These are phyloP conservation scores for Corticium candelabrum DNA, from an alignment of 37 sponge, comb jelly and placozoan species.

Conservation along the genomic window DNA sequence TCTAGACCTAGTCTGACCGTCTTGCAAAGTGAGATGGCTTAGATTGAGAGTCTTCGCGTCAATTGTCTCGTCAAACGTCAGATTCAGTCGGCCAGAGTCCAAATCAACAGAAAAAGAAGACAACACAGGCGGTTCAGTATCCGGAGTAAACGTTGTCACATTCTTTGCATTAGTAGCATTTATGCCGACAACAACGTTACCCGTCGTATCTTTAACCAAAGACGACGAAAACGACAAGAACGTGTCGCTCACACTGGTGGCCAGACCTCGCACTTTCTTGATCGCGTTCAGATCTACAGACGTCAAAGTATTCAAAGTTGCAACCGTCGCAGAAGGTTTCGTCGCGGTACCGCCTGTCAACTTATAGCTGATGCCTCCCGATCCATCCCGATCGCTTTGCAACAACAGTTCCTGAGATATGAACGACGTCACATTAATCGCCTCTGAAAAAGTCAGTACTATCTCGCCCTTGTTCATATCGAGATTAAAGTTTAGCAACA, in stretches of 20 bases:
- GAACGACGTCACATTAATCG: slow-evolving; percentile 24
- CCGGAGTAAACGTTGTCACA: neutral
- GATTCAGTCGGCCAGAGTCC: neutral
- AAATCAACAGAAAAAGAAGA: neutral
- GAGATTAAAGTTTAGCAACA: slow-evolving; percentile 44
- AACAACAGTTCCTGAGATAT: neutral
- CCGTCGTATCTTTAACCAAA: neutral
- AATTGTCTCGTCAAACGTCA: neutral
- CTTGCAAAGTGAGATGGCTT: neutral
- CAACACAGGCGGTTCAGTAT: neutral
- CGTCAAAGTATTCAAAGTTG: slow-evolving; percentile 21
- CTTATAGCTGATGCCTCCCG: neutral
- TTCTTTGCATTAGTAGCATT: neutral
- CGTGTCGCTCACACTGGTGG: slow-evolving; percentile 11
- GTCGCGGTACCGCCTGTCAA: slow-evolving; percentile 11
- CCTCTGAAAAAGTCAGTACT: slow-evolving; percentile 62
- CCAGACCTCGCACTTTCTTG: slow-evolving; percentile 42
- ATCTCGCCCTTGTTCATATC: slow-evolving; percentile 78
- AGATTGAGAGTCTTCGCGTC: neutral
- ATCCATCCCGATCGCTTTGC: neutral
- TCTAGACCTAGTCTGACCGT: neutral
- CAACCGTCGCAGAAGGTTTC: neutral
- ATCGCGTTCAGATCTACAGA: slow-evolving; percentile 55
- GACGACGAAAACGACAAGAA: neutral
- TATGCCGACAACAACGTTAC: neutral